Conservation (phyloP, 1,140 invertebrate species). For the Drosophila ercepeae region DNA sequence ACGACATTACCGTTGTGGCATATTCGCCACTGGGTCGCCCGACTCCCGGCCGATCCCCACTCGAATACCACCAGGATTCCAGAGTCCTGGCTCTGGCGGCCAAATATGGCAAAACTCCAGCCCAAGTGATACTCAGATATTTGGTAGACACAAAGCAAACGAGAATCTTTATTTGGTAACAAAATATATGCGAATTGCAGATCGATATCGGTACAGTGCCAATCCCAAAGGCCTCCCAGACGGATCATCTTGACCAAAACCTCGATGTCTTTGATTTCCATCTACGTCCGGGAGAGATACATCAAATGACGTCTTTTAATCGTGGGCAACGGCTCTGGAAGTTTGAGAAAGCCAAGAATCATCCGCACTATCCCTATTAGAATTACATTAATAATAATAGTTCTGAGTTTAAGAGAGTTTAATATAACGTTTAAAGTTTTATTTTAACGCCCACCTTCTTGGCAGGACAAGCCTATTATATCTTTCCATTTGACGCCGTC, state of each 20-base stretch:
- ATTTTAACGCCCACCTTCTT: neutral
- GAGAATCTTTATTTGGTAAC: neutral
- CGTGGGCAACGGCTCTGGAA: slow-evolving; percentile 43
- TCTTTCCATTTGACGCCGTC: neutral
- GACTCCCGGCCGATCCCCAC: slow-evolving; percentile 60
- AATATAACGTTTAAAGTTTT: neutral
- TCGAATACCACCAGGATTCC: slow-evolving; percentile 83
- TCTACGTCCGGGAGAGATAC: slow-evolving; percentile 87
- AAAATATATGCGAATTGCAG: slow-evolving; percentile 77
- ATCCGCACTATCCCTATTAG: slow-evolving; percentile 52
- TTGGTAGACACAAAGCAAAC: slow-evolving; percentile 63
- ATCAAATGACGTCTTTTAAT: slow-evolving; percentile 86
- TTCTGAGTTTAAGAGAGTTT: neutral
- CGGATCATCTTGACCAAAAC: slow-evolving; percentile 89
- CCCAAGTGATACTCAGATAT: slow-evolving; percentile 88
- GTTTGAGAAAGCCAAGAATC: slow-evolving; percentile 51
- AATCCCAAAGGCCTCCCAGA: slow-evolving; percentile 92
- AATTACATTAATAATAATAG: neutral
- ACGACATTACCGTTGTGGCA: slow-evolving; percentile 89
- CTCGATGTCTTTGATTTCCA: slow-evolving; percentile 91
- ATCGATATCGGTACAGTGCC: slow-evolving; percentile 90
- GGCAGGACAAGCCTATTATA: neutral
- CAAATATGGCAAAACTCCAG: slow-evolving; percentile 88
- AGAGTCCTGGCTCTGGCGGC: slow-evolving; percentile 86
- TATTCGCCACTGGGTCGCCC: slow-evolving; percentile 92